Percentiles rank a stretch among this genome's conserved stretches.
These are phyloP conservation scores for Drosophila fuyamai DNA, from an alignment of 1,140 invertebrate genomes.

Conservation along the genomic window DNA sequence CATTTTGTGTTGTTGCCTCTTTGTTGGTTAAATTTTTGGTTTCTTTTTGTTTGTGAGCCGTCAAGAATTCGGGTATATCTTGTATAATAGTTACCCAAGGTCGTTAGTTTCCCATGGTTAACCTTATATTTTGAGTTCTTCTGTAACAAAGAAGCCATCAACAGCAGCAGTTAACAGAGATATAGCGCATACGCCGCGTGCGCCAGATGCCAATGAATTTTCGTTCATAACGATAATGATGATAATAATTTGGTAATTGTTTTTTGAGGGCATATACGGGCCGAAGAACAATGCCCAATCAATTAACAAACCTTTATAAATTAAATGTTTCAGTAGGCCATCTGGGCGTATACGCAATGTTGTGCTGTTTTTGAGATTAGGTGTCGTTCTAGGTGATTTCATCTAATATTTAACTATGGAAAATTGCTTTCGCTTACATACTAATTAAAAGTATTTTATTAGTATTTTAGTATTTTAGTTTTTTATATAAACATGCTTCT, in stretches of 20 bases:
- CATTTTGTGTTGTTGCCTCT: slow-evolving; percentile 31
- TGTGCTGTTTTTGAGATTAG: neutral
- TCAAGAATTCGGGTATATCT: slow-evolving; percentile 44
- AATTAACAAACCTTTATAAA: slow-evolving; percentile 42
- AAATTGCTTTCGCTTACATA: neutral
- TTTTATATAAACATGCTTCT: too few relatives aligned
- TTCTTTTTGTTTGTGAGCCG: slow-evolving; percentile 29
- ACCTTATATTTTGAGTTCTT: slow-evolving; percentile 13
- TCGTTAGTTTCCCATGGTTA: slow-evolving; percentile 39
- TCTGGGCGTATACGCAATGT: slow-evolving; percentile 36
- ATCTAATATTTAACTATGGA: neutral
- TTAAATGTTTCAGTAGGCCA: slow-evolving; percentile 24
- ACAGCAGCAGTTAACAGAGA: slow-evolving; percentile 1
- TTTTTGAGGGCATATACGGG: slow-evolving; percentile 29
- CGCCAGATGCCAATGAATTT: slow-evolving; percentile 8
- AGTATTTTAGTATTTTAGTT: neutral
- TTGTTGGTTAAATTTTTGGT: slow-evolving; percentile 40
- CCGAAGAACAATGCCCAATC: slow-evolving; percentile 28
- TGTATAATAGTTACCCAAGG: slow-evolving; percentile 42
- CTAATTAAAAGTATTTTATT: neutral
- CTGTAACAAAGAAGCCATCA: slow-evolving; percentile 26
- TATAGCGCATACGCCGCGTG: slow-evolving; percentile 46
- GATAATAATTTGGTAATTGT: slow-evolving; percentile 51
- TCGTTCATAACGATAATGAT: slow-evolving; percentile 36
- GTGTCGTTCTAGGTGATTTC: slow-evolving; percentile 5